Evolutionary conservation across 2,888 invertebrate species (phyloP).

Genomic region (Chesias legatella): DNA sequence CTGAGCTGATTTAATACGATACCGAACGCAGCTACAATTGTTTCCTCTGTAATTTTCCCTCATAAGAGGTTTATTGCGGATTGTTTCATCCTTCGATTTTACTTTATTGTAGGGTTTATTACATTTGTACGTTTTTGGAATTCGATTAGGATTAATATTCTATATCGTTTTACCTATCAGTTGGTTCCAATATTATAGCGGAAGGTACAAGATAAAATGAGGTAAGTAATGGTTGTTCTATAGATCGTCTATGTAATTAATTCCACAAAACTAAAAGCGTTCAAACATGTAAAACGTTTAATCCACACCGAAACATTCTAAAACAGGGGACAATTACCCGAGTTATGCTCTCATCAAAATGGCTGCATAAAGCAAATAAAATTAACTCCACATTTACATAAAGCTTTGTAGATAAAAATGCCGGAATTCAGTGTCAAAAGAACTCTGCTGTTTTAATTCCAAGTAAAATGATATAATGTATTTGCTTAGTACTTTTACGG

Average conservation of each 20-base stretch:
- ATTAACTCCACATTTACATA: conserved; percentile 43
- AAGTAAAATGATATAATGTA: conserved; percentile 19
- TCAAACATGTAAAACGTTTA: conserved; percentile 18
- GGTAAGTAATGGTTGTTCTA: too few relatives aligned
- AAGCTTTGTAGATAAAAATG: conserved; percentile 41
- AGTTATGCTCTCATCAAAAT: conserved; percentile 32
- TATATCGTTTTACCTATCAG: conserved; percentile 9
- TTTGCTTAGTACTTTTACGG: conserved; percentile 31
- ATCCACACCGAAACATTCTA: conserved; percentile 19
- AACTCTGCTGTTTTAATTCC: conserved; percentile 37
- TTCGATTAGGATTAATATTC: conserved; percentile 25
- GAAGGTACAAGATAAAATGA: too few relatives aligned
- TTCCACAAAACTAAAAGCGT: too few relatives aligned
- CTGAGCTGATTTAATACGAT: conserved; percentile 60
- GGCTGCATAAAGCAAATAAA: conserved; percentile 39
- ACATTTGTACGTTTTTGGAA: conserved; percentile 26
- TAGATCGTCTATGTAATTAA: too few relatives aligned
- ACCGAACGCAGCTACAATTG: conserved; percentile 39
- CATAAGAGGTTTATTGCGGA: conserved; percentile 35
- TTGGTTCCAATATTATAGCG: conserved; percentile 14
- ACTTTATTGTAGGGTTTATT: conserved; percentile 28
- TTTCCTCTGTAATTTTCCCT: conserved; percentile 41
- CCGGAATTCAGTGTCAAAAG: conserved; percentile 39
- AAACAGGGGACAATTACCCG: conserved; percentile 24
- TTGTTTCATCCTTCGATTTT: conserved; percentile 29